Conservation (phyloP, 2,113 vertebrate species). For the Atractosteus spatula region DNA sequence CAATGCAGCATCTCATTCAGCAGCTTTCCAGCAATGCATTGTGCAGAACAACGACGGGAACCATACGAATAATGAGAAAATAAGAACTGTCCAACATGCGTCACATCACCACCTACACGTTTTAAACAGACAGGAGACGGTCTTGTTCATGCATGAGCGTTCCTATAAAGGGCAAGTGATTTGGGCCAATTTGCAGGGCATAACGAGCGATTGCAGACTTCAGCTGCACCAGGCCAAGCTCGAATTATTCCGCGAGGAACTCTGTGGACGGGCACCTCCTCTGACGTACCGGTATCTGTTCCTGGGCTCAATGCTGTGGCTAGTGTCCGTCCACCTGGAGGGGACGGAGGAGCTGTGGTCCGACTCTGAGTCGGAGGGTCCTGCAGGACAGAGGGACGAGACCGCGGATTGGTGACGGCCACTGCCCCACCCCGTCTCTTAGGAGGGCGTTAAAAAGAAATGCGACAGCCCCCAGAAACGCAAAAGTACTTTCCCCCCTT, state of each 20-base stretch:
- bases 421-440: too few species aligned
- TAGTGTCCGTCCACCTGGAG: slow-evolving; percentile 51
- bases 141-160: slow-evolving; percentile 37
- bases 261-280: slow-evolving; percentile 29
- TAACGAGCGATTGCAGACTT: too few species aligned
- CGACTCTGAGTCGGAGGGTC: slow-evolving; percentile 62
- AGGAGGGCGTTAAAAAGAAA: too few species aligned
- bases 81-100: too few species aligned
- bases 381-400: slow-evolving; percentile 35
- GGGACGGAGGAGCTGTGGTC: slow-evolving; percentile 45
- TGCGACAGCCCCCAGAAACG: too few species aligned
- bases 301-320: slow-evolving; percentile 56
- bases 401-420: too few species aligned
- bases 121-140: neutral
- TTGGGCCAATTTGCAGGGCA: too few species aligned
- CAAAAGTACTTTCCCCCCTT: too few species aligned
- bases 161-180: slow-evolving; percentile 17
- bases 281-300: slow-evolving; percentile 77
- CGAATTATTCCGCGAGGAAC: neutral
- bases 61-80: too few species aligned
- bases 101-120: too few species aligned
- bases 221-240: too few species aligned
- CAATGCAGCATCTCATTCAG: slow-evolving; percentile 43
- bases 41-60: too few species aligned
- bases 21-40: slow-evolving; percentile 37